Conservation (phyloP, 2,797 vertebrate genomes). For the Setipinna tenuifilis region DNA sequence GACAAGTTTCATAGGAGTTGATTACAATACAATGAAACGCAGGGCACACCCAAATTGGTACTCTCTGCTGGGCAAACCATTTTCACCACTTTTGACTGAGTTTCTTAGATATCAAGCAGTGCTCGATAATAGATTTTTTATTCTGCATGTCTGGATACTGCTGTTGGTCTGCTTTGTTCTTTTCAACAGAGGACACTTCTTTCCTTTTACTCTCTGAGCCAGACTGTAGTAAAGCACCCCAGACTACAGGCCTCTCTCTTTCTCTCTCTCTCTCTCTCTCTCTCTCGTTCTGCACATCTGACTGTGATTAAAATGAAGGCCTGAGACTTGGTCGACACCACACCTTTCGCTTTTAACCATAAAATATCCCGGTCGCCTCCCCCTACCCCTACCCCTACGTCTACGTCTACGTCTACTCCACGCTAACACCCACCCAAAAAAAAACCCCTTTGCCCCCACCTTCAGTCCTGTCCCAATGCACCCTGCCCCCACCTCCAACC, state of each 20-base stretch:
- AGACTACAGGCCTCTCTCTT: constrained; percentile 61
- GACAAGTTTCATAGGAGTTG: background rate
- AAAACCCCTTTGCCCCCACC: constrained; percentile 17
- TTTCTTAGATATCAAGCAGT: background rate
- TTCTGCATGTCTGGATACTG: background rate
- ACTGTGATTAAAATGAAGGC: background rate
- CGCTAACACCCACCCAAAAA: constrained; percentile 25
- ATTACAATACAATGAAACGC: background rate
- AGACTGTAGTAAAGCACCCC: constrained; percentile 69
- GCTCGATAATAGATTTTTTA: background rate
- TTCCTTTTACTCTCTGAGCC: constrained; percentile 40
- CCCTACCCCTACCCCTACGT: too few relatives aligned
- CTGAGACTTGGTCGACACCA: constrained; percentile 12
- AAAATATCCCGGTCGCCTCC: constrained; percentile 22
- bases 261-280: background rate
- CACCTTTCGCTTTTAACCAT: constrained; percentile 20
- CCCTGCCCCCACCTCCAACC: constrained; percentile 49
- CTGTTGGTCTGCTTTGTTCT: constrained; percentile 6
- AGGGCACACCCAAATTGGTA: background rate
- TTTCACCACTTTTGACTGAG: background rate
- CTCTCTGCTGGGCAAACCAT: background rate
- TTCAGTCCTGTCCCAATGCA: constrained; percentile 26
- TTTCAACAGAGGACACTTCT: constrained; percentile 68
- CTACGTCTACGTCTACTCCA: constrained; percentile 35
- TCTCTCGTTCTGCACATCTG: background rate